Base-by-base conservation (phyloP, 2,888 invertebrate species). In the Leucania comma region DNA sequence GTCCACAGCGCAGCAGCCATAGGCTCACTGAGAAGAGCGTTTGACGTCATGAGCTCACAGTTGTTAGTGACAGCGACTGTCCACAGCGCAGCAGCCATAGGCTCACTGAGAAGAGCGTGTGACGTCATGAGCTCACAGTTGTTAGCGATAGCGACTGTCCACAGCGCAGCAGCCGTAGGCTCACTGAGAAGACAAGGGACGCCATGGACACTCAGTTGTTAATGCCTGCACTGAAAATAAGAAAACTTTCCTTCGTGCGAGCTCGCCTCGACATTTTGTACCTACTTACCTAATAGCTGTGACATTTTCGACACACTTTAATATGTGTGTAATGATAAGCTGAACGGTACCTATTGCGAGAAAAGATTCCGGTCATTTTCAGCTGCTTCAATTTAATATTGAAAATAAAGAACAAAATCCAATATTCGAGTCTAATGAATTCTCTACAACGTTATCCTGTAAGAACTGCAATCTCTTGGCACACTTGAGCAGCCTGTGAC, bases 291-390 rank as follows among this genome's bases (percentile, higher is more conserved):
- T 57, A 61, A 60, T 70, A 63, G 57, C 75, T 66, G 60, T 66
- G 56, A 68, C 29, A 53, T 53, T 71, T 62, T 50, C 62, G 76
- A 69, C 69, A 72, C 79, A 75, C 63, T 72, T 69, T 67, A 67
- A 75, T 78, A 80, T 42, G 79, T 68, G 79, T 75, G 68, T 75
- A 81, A 72, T 72, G 61, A 81, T 53, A 50, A 65, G 53, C 48
- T 50, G 17, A 50, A 14, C 48, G 56, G 57, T 75, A 46, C 50
- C 29, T 60, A 35, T n/a, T 24, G 59, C 54, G 20, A 24, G 51
- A 26, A 59, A 53, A 38, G 14, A 70, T 63, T 63, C 54, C 48
- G 26, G 20, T 48, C 20, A 54, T 46, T n/a, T 46, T 32, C 26
- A 54, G 48, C 29, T 58, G 17, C 35, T 75, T 29, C 24, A 26